phyloP scores from a whole-genome alignment of 2,113 vertebrate species.

The Nipponia nippon region DNA sequence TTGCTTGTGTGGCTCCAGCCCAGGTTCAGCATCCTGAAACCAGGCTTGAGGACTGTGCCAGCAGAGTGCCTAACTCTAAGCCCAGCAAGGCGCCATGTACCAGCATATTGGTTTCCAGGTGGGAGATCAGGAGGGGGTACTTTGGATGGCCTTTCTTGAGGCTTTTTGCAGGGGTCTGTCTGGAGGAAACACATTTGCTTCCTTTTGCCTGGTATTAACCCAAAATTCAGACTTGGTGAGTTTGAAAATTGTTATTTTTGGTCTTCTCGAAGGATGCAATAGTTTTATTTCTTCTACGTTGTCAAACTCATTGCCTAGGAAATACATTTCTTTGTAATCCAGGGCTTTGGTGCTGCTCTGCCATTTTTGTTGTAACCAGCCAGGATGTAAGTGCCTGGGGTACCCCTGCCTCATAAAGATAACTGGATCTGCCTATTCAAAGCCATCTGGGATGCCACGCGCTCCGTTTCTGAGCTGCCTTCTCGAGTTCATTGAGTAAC shows the following conservation, averaged over 20 bases:
- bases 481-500: not conserved
- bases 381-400: not conserved
- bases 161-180: not conserved
- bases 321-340: not conserved
- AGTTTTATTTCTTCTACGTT: not conserved
- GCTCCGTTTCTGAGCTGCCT: not conserved
- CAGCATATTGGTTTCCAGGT: not conserved
- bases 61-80: not conserved
- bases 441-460: not conserved
- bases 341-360: not conserved
- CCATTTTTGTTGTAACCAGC: not conserved
- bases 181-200: not conserved
- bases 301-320: not conserved
- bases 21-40: not conserved
- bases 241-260: not conserved
- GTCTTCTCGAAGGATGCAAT: not conserved
- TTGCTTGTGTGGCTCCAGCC: not conserved
- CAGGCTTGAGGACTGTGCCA: not conserved
- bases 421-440: not conserved
- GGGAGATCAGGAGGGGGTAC: not conserved
- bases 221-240: not conserved
- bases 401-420: not conserved
- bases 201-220: not conserved
- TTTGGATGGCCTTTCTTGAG: not conserved
- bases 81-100: not conserved